These are phyloP conservation scores for Spheniscus mendiculus DNA, from an alignment of 2,113 vertebrate genomes.

Conservation along the genomic window DNA sequence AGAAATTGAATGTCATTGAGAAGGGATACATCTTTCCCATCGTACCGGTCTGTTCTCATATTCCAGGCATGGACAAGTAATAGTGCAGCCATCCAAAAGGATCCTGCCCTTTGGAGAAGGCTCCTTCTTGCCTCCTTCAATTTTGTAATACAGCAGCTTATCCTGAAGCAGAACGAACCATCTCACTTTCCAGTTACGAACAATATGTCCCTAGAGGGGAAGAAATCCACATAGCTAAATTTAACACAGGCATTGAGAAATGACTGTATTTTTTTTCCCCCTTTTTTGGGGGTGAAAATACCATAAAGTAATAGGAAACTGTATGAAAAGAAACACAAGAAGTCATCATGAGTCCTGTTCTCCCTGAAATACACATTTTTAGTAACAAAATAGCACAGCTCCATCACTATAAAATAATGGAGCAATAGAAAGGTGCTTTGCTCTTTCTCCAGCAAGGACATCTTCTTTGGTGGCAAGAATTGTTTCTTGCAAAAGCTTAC, in stretches of 20 bases:
- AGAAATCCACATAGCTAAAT: background rate
- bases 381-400: background rate
- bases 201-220: slow-evolving; percentile 86
- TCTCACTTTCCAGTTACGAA: slow-evolving; percentile 93
- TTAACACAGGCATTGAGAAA: background rate
- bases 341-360: background rate
- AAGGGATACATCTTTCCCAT: background rate
- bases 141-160: slow-evolving; percentile 91
- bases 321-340: background rate
- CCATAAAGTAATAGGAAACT: background rate
- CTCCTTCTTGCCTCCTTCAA: slow-evolving; percentile 84
- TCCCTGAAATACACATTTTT: background rate
- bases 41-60: slow-evolving; percentile 89
- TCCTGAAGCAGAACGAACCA: slow-evolving; percentile 91
- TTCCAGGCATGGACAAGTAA: slow-evolving; percentile 91
- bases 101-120: slow-evolving; percentile 85
- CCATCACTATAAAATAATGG: background rate
- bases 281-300: background rate
- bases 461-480: background rate
- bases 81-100: slow-evolving; percentile 81
- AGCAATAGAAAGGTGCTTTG: background rate
- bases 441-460: background rate
- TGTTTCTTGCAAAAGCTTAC: background rate
- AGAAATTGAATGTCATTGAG: background rate
- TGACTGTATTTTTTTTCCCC: fast-evolving